phyloP scores from a whole-genome alignment of 2,888 invertebrate genomes.

The Dolichopus griseipennis region DNA sequence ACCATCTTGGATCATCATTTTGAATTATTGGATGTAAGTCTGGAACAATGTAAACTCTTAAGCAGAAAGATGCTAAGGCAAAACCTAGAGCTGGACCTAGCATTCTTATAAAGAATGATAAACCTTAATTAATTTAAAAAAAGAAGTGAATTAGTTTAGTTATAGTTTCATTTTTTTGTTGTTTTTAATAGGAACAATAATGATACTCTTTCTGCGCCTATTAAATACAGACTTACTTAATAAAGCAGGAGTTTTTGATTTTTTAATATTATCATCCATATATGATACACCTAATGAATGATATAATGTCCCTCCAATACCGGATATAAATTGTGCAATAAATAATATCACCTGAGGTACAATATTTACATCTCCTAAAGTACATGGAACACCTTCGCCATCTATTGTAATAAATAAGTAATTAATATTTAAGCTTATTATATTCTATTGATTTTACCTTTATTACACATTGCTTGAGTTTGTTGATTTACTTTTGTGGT shows the following conservation, averaged over 20 bases:
- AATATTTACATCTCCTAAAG: constrained; percentile 48
- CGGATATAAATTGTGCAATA: constrained; percentile 59
- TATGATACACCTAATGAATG: constrained; percentile 62
- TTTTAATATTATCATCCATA: constrained; percentile 69
- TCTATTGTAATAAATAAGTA: constrained; percentile 12
- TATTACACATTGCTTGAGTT: constrained; percentile 26
- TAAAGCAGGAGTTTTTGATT: constrained; percentile 59
- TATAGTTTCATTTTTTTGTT: too few species aligned
- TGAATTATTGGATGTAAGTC: constrained; percentile 55
- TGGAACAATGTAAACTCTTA: constrained; percentile 58
- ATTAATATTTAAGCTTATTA: not conserved
- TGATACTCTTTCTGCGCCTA: too few species aligned
- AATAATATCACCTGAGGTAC: constrained; percentile 57
- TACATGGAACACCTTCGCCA: constrained; percentile 41
- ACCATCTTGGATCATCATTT: constrained; percentile 63
- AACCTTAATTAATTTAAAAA: too few species aligned
- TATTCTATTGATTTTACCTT: constrained; percentile 37
- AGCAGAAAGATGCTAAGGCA: constrained; percentile 54
- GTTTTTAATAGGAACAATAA: too few species aligned
- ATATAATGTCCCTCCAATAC: constrained; percentile 60
- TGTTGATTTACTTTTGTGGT: constrained; percentile 48
- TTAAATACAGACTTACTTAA: constrained; percentile 54
- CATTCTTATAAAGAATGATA: constrained; percentile 59
- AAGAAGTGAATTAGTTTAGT: too few species aligned
- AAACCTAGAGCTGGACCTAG: constrained; percentile 62